Percentiles rank a stretch among this genome's conserved stretches.
These are phyloP conservation scores for Villa cingulata DNA, from an alignment of 2,888 invertebrate genomes.

Conservation along the genomic window DNA sequence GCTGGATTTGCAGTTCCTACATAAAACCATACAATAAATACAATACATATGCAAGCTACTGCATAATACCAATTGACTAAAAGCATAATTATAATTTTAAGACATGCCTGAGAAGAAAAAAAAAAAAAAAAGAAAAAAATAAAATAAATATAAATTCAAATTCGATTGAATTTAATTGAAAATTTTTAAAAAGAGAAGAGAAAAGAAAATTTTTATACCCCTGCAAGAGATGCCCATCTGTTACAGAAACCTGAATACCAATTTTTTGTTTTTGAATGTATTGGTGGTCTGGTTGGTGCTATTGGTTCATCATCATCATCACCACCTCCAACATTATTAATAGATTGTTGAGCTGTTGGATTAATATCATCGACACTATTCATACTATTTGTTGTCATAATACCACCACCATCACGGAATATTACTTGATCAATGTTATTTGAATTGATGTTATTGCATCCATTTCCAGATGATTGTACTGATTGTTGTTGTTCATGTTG, in stretches of 20 bases:
- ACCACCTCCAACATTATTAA: slow-evolving; percentile 30
- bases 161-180: too few species aligned
- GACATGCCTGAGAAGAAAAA: slow-evolving; percentile 47
- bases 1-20: slow-evolving; percentile 92
- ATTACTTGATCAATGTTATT: slow-evolving; percentile 16
- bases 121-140: not conserved
- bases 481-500: too few species aligned
- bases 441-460: slow-evolving; percentile 10
- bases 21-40: slow-evolving; percentile 82
- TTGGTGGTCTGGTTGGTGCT: slow-evolving; percentile 46
- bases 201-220: too few species aligned
- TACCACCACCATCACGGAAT: slow-evolving; percentile 20
- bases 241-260: slow-evolving; percentile 94
- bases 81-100: slow-evolving; percentile 82
- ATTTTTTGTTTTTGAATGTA: slow-evolving; percentile 80
- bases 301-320: slow-evolving; percentile 38
- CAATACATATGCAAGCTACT: slow-evolving; percentile 62
- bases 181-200: too few species aligned
- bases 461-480: too few species aligned
- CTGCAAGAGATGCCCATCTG: slow-evolving; percentile 82
- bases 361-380: slow-evolving; percentile 17
- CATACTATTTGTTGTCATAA: slow-evolving; percentile 22
- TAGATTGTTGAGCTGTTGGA: slow-evolving; percentile 12
- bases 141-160: too few species aligned
- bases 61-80: slow-evolving; percentile 91